phyloP scores from a whole-genome alignment of 1,140 invertebrate genomes.

The Calosoma granatense region DNA sequence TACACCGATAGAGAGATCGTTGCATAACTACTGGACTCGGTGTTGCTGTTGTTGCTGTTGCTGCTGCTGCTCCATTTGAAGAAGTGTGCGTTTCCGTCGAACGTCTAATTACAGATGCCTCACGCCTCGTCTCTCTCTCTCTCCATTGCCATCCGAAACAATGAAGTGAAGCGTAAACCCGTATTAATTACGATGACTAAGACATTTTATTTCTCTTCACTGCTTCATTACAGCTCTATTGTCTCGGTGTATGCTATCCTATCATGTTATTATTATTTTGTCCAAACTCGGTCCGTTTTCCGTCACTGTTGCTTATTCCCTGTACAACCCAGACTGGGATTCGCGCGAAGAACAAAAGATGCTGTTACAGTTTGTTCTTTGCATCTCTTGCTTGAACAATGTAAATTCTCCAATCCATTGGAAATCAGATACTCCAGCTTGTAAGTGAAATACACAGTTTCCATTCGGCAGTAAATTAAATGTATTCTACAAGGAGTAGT shows the following conservation, averaged over 20 bases:
- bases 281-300: background rate
- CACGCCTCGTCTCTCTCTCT: background rate
- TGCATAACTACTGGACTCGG: background rate
- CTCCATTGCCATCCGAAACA: conserved; percentile 13
- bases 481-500: no score
- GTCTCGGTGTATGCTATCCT: background rate
- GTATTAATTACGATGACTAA: conserved; percentile 19
- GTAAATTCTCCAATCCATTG: no score
- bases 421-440: no score
- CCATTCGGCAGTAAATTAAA: no score
- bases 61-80: background rate
- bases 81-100: conserved; percentile 3
- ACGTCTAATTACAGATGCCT: background rate
- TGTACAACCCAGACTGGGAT: no score
- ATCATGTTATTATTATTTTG: conserved; percentile 9
- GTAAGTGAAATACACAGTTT: no score
- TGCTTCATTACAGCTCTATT: conserved; percentile 2
- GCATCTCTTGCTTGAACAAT: no score
- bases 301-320: no score
- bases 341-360: background rate
- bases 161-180: conserved; percentile 17
- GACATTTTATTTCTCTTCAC: conserved; percentile 14
- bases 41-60: no score
- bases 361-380: background rate
- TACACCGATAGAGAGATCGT: background rate